phyloP scores from a whole-genome alignment of 35 echinoderm and acorn worm genomes.

The Ophiothrix spiculata region DNA sequence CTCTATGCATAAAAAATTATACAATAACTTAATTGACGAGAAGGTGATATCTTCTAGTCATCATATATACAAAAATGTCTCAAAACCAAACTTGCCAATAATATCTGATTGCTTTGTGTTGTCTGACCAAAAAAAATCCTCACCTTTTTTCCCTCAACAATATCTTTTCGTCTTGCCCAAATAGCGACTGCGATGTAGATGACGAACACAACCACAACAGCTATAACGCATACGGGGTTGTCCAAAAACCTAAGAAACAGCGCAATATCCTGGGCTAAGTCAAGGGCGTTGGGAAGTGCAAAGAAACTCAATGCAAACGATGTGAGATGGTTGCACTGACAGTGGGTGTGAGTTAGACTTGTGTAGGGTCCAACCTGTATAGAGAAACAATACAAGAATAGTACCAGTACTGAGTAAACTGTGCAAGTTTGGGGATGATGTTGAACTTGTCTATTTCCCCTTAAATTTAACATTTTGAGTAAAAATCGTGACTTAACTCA shows the following conservation, averaged over 20 bases:
- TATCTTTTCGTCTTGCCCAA: constrained; percentile 73
- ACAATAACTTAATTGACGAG: no score
- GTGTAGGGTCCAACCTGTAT: constrained; percentile 74
- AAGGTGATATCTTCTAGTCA: no score
- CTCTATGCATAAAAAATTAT: no score
- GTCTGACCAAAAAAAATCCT: neutral
- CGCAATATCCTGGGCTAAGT: constrained; percentile 51
- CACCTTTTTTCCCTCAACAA: constrained; percentile 54
- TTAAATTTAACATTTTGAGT: no score
- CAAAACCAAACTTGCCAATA: no score
- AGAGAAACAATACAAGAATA: neutral
- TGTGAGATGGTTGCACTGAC: constrained; percentile 73
- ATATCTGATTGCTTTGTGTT: no score
- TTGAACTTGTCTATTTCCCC: no score
- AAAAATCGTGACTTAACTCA: no score
- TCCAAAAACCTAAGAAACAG: constrained; percentile 70
- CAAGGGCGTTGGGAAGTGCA: constrained; percentile 68
- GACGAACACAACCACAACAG: constrained; percentile 45
- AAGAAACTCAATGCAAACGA: constrained; percentile 71
- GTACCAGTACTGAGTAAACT: no score
- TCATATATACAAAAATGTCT: no score
- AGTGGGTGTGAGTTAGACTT: constrained; percentile 50
- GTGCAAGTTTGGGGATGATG: no score
- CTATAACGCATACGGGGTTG: constrained; percentile 66
- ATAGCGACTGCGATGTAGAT: constrained; percentile 44